phyloP scores from a whole-genome alignment of 2,797 vertebrate genomes.

The Ispidina lecontei region DNA sequence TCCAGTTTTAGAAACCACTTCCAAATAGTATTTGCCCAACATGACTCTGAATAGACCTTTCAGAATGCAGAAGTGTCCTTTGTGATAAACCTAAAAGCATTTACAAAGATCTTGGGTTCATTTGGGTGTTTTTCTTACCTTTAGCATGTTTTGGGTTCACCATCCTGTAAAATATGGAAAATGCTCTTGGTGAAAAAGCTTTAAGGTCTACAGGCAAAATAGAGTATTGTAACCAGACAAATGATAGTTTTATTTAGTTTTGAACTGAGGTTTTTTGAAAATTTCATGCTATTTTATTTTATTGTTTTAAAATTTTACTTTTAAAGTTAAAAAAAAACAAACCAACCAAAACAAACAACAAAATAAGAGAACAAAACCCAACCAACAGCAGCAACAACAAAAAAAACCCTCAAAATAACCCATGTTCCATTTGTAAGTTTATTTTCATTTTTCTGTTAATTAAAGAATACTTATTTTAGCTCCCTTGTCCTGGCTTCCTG shows the following conservation, averaged over 20 bases:
- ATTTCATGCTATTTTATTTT: not conserved
- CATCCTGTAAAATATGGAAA: not conserved
- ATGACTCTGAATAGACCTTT: constrained; percentile 68
- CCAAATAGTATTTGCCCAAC: constrained; percentile 69
- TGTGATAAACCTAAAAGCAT: constrained; percentile 45
- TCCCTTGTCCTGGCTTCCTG: not conserved
- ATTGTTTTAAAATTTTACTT: not conserved
- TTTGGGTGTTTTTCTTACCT: not conserved
- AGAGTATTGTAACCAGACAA: not conserved
- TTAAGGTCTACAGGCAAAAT: not conserved
- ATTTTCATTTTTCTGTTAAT: not conserved
- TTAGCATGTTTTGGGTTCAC: not conserved
- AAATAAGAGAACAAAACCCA: not conserved
- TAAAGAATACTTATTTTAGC: not conserved
- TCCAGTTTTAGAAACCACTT: constrained; percentile 73
- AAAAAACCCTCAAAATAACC: not conserved
- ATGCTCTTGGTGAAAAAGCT: not conserved
- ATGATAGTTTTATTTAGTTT: not conserved
- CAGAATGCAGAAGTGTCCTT: constrained; percentile 53
- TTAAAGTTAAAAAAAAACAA: not conserved
- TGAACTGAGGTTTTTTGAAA: not conserved
- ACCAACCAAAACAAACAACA: not conserved
- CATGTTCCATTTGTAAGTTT: not conserved
- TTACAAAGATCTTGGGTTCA: not conserved
- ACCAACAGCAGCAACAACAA: not conserved